phyloP scores from a whole-genome alignment of 2,113 vertebrate genomes.

The Cettia cetti region DNA sequence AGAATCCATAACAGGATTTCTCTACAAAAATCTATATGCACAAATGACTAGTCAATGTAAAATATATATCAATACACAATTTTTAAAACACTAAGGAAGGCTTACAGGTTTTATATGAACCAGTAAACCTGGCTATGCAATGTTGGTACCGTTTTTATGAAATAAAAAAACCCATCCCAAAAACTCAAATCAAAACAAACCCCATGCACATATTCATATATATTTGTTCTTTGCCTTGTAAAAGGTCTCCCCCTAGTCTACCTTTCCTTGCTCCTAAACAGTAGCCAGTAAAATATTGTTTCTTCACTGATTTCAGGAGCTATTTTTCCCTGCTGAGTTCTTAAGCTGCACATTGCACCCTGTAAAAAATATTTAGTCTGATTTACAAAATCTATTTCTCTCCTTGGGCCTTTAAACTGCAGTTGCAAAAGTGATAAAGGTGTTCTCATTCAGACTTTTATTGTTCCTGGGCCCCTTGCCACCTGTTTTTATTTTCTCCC shows the following conservation, averaged over 20 bases:
- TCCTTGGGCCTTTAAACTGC: constrained; percentile 31
- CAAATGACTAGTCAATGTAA: neutral
- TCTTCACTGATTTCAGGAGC: constrained; percentile 2
- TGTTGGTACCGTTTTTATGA: neutral
- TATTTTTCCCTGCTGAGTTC: neutral
- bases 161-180: neutral
- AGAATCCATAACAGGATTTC: neutral
- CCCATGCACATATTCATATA: neutral
- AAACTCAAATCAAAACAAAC: neutral
- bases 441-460: constrained; percentile 32
- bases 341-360: neutral
- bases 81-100: neutral
- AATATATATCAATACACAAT: neutral
- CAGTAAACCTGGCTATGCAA: neutral
- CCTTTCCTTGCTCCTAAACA: neutral
- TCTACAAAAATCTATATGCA: neutral
- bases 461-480: constrained; percentile 7
- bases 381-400: constrained; percentile 61
- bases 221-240: neutral
- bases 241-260: neutral
- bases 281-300: neutral
- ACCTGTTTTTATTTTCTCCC: neutral
- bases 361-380: constrained; percentile 51
- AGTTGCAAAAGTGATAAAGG: constrained; percentile 43
- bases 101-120: neutral